Evolutionary conservation across 1,140 invertebrate species (phyloP).

Genomic region (Rhagoletis zephyria): DNA sequence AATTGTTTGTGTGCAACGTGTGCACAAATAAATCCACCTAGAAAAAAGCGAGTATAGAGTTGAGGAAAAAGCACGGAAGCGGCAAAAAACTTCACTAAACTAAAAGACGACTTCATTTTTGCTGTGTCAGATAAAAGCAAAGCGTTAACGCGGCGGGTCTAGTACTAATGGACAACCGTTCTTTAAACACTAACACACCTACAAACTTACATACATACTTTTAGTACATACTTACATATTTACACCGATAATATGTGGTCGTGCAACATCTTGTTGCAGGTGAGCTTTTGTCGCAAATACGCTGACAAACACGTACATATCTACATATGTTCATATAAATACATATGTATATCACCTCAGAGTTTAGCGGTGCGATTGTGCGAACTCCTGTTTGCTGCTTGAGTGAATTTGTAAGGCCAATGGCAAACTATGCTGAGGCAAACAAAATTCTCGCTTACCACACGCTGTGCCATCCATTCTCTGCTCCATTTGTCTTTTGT

Average conservation of each 20-base stretch:
- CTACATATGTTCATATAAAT: not conserved
- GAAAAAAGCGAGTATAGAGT: not conserved
- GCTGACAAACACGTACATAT: not conserved
- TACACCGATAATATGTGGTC: not conserved
- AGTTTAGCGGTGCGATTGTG: not conserved
- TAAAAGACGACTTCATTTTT: slow-evolving; percentile 30
- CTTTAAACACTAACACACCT: not conserved
- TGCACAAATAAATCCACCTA: not conserved
- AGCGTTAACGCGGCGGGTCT: not conserved
- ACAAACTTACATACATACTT: not conserved
- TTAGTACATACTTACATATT: not conserved
- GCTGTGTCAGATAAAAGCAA: slow-evolving; percentile 47
- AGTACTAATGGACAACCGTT: not conserved
- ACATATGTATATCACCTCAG: not conserved
- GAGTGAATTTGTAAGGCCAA: not conserved
- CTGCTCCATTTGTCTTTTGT: slow-evolving; percentile 52
- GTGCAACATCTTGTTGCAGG: not conserved
- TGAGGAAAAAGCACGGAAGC: not conserved
- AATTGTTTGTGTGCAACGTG: not conserved
- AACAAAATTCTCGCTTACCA: slow-evolving; percentile 26
- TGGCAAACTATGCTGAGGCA: not conserved
- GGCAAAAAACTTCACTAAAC: not conserved
- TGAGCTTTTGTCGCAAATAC: slow-evolving; percentile 29
- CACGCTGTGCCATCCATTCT: slow-evolving; percentile 5
- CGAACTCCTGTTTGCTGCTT: slow-evolving; percentile 21